Conservation (phyloP, 2,113 vertebrate genomes). For the Xyliphius kryptos region DNA sequence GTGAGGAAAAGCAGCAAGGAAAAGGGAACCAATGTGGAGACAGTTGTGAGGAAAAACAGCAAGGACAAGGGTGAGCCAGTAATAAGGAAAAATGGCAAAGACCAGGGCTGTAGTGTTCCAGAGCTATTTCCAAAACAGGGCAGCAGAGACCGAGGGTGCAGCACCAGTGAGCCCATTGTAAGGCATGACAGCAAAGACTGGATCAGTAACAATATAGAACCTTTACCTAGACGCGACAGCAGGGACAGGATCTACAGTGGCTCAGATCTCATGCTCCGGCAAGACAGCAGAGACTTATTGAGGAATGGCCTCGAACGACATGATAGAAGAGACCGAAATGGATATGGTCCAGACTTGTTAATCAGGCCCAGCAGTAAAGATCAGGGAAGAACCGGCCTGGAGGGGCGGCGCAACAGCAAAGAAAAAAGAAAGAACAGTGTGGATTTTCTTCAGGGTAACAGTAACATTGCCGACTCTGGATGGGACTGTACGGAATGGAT, state of each 20-base stretch:
- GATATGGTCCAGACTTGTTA: conserved; percentile 23
- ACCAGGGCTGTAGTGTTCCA: conserved; percentile 39
- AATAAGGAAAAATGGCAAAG: background rate
- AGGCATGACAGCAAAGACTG: conserved; percentile 60
- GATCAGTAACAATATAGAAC: conserved; percentile 27
- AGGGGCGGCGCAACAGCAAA: conserved; percentile 54
- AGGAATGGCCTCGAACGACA: conserved; percentile 53
- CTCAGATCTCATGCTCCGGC: conserved; percentile 45
- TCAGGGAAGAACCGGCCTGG: conserved; percentile 52
- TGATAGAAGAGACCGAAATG: conserved; percentile 56
- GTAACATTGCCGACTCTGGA: conserved; percentile 18
- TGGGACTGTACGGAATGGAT: too few relatives aligned
- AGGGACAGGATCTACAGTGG: conserved; percentile 45
- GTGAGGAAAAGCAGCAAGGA: conserved; percentile 57
- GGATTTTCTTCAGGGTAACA: conserved; percentile 22
- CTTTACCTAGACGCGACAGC: conserved; percentile 48
- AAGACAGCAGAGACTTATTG: conserved; percentile 57
- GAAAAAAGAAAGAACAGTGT: conserved; percentile 21
- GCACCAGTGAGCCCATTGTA: conserved; percentile 46
- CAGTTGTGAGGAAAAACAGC: conserved; percentile 48
- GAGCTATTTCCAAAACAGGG: conserved; percentile 53
- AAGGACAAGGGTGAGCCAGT: conserved; percentile 24
- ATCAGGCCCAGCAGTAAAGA: conserved; percentile 60
- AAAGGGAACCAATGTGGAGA: conserved; percentile 10
- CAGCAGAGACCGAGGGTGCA: conserved; percentile 55